These are phyloP conservation scores for Drosophila nr. perissopoda DNA, from an alignment of 2,888 invertebrate genomes.

Conservation along the genomic window DNA sequence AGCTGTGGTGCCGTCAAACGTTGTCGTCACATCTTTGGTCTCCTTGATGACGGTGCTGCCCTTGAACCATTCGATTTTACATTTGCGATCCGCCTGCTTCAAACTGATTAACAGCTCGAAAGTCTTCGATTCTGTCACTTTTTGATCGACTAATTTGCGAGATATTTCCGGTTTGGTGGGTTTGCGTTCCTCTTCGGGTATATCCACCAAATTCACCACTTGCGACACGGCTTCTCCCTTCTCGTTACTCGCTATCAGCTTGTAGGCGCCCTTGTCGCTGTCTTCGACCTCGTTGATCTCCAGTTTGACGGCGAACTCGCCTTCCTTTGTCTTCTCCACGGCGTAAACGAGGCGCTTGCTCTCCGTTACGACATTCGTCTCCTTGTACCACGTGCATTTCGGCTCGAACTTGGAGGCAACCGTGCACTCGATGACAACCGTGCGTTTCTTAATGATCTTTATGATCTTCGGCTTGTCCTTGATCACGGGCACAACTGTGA, in stretches of 20 bases:
- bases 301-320: constrained; percentile 95
- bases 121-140: constrained; percentile 90
- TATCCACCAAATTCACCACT: constrained; percentile 93
- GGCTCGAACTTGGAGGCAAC: constrained; percentile 97
- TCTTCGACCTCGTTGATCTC: constrained; percentile 94
- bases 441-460: constrained; percentile 95
- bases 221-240: constrained; percentile 97
- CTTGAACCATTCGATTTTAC: constrained; percentile 94
- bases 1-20: constrained; percentile 93
- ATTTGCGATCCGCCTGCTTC: constrained; percentile 91
- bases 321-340: constrained; percentile 86
- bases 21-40: constrained; percentile 91
- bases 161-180: constrained; percentile 92
- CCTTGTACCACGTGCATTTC: constrained; percentile 97
- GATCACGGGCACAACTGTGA: constrained; percentile 95
- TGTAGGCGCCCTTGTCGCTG: constrained; percentile 94
- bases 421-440: constrained; percentile 96
- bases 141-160: constrained; percentile 90
- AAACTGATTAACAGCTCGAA: constrained; percentile 92
- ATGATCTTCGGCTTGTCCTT: constrained; percentile 96
- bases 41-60: constrained; percentile 91
- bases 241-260: constrained; percentile 95
- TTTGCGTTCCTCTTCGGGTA: constrained; percentile 91
- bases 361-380: constrained; percentile 91
- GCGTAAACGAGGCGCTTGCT: constrained; percentile 84